Percentiles rank a stretch among this genome's conserved stretches.
Evolutionary conservation across 1,140 invertebrate genomes (phyloP).

Genomic region (Gryllus bimaculatus): DNA sequence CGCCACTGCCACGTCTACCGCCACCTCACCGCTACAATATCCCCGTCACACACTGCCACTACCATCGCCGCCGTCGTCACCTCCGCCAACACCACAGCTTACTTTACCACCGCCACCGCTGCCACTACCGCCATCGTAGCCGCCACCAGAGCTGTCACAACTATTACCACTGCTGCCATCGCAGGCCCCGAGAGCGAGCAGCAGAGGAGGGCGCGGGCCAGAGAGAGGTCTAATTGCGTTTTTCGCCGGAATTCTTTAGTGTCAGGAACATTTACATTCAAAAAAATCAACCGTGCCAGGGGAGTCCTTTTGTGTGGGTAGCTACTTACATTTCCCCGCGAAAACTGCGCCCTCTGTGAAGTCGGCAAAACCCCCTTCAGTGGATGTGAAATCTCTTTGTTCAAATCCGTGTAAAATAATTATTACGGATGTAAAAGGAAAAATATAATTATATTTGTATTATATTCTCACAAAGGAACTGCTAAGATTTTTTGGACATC

Average conservation of each 20-base stretch:
- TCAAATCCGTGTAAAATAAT: not conserved
- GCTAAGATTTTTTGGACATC: not conserved
- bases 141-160: too few relatives aligned
- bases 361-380: not conserved
- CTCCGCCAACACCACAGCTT: too few relatives aligned
- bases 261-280: not conserved
- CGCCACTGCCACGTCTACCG: too few relatives aligned
- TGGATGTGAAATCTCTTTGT: not conserved
- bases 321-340: not conserved
- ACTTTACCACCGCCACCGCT: too few relatives aligned
- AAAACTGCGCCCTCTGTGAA: not conserved
- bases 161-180: too few relatives aligned
- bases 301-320: not conserved
- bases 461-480: not conserved
- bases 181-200: too few relatives aligned
- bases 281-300: constrained; percentile 1
- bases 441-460: not conserved
- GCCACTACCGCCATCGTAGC: too few relatives aligned
- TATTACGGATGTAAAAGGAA: not conserved
- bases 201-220: not conserved
- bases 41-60: too few relatives aligned
- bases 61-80: too few relatives aligned
- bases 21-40: too few relatives aligned
- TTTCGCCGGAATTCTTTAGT: constrained; percentile 1
- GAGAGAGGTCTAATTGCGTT: constrained; percentile 1